Evolutionary conservation across 2,888 invertebrate genomes (phyloP), one percentile per base, ranked within the genome.

Genomic region (Physocephala rufipes): DNA sequence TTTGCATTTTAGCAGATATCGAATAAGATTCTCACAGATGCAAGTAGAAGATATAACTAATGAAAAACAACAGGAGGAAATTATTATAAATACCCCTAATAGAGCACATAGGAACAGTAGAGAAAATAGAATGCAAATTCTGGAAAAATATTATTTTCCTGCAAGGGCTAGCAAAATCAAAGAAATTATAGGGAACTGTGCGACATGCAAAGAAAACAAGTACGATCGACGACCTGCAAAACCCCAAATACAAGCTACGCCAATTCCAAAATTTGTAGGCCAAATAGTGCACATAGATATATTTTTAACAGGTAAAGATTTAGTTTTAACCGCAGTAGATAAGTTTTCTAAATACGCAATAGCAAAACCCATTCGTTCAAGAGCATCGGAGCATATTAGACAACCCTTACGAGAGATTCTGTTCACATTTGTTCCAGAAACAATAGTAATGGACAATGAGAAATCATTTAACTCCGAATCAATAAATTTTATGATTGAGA

Each of bases 401-500:
- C 30, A 58, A 43, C 66, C 53, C 9, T 24, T 66, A 21, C 15
- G 53, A 12, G 53, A 66, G n/a, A 30, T 66, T 28, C 53, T 66
- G 7, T n/a, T 53, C n/a, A 51, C 53, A 16, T 59, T 67, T 28
- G 19, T 26, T 47, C 67, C 67, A 15, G n/a, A 67, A 67, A 30
- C 47, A 45, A 43, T 58, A 13, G 49, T 67, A 4, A 67, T 67
- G 15, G 67, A 67, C 43, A 67, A 58, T 16, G 59, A 53, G 45
- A 58, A 61, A 51, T 61, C 68, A 0, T 36, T 61, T 15, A 67
- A 28, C 16, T 67, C 55, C 15, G 45, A 24, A 53, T 19, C 67
- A 21, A 67, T 67, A 21, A 67, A 55, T 12, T 67, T 43, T n/a
- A 67, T 55, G 67, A 45, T 67, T 15, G 43, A 55, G 45, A 43